phyloP scores from a whole-genome alignment of 2,888 invertebrate species.

The Yponomeuta sedellus region DNA sequence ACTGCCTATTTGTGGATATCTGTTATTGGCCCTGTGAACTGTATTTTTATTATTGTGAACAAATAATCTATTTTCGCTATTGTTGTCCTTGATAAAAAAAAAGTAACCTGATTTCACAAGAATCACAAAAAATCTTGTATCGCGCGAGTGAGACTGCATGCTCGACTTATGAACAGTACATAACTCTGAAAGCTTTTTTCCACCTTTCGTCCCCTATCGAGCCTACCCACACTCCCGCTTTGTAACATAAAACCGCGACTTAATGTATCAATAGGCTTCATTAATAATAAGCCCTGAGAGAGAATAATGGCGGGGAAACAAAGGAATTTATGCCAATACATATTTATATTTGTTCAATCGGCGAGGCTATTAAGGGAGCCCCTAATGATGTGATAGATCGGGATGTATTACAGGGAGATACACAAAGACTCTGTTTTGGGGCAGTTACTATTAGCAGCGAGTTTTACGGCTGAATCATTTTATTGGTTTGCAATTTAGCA shows the following conservation, averaged over 20 bases:
- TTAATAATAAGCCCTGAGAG: background rate
- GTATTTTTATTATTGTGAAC: too few relatives aligned
- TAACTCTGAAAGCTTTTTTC: background rate
- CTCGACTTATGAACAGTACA: too few relatives aligned
- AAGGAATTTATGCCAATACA: constrained; percentile 7
- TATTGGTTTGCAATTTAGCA: too few relatives aligned
- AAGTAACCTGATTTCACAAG: too few relatives aligned
- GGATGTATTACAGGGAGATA: background rate
- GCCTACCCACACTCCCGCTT: background rate
- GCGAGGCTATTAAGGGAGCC: background rate
- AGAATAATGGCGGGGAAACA: constrained; percentile 11
- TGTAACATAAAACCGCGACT: constrained; percentile 2
- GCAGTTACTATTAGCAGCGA: background rate
- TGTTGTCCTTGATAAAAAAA: too few relatives aligned
- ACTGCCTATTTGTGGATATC: too few relatives aligned
- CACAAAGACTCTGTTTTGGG: background rate
- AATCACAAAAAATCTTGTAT: too few relatives aligned
- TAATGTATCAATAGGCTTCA: constrained; percentile 6
- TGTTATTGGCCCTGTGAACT: too few relatives aligned
- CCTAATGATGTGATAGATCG: constrained; percentile 6
- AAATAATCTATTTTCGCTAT: too few relatives aligned
- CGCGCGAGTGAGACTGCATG: too few relatives aligned
- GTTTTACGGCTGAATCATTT: too few relatives aligned
- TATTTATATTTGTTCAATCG: constrained; percentile 12
- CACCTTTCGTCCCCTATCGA: background rate